These are phyloP conservation scores for Lucinisca nassula DNA, from an alignment of 2,888 invertebrate genomes.

Conservation along the genomic window DNA sequence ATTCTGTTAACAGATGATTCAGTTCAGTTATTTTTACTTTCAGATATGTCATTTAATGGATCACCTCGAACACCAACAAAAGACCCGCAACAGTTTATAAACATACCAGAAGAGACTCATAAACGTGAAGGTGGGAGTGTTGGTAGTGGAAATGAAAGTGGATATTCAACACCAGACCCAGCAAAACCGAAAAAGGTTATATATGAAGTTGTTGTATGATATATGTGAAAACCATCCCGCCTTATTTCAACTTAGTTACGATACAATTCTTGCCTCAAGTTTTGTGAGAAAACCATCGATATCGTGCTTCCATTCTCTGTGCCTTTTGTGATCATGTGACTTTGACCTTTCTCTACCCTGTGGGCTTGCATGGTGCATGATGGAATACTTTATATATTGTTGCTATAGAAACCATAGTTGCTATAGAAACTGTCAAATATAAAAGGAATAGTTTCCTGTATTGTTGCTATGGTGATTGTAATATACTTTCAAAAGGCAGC, in stretches of 20 bases:
- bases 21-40: too few species aligned
- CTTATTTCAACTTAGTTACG: slow-evolving; percentile 15
- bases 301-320: slow-evolving; percentile 19
- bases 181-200: slow-evolving; percentile 87
- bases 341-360: background rate
- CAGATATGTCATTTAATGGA: slow-evolving; percentile 70
- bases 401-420: slow-evolving; percentile 11
- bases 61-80: slow-evolving; percentile 78
- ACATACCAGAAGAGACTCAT: slow-evolving; percentile 73
- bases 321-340: slow-evolving; percentile 15
- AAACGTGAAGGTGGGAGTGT: slow-evolving; percentile 74
- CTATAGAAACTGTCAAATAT: too few species aligned
- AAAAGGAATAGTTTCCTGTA: too few species aligned
- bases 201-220: slow-evolving; percentile 87
- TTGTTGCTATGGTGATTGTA: too few species aligned
- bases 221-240: slow-evolving; percentile 20
- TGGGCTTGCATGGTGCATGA: slow-evolving; percentile 50
- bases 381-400: slow-evolving; percentile 23
- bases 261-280: slow-evolving; percentile 69
- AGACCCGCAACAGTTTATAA: slow-evolving; percentile 77
- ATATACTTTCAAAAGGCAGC: background rate
- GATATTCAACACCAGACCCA: slow-evolving; percentile 81
- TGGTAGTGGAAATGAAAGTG: slow-evolving; percentile 79
- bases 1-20: too few species aligned
- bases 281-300: slow-evolving; percentile 49